phyloP scores from a whole-genome alignment of 2,888 invertebrate species.

The Trichopria drosophilae region DNA sequence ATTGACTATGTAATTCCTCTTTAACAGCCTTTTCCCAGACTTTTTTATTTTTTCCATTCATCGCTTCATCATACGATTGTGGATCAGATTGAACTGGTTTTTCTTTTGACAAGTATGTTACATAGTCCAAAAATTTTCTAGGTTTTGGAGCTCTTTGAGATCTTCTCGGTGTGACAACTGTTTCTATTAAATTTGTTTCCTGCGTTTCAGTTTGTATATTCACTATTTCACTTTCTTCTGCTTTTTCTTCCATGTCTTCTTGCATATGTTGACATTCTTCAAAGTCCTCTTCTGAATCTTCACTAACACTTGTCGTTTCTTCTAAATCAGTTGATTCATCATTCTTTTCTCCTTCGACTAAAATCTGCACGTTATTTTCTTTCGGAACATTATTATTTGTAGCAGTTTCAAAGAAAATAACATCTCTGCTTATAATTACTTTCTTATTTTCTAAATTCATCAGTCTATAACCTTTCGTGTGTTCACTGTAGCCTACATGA shows the following conservation, averaged over 20 bases:
- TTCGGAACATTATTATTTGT: no score
- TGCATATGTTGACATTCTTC: no score
- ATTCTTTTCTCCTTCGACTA: no score
- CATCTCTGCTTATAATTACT: slow-evolving; percentile 22
- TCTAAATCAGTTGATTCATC: no score
- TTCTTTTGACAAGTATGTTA: slow-evolving; percentile 9
- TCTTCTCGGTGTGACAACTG: no score
- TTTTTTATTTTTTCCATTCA: slow-evolving; percentile 17
- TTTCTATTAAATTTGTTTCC: no score
- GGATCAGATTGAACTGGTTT: slow-evolving; percentile 9
- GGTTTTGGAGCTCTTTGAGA: slow-evolving; percentile 15
- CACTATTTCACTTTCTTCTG: no score
- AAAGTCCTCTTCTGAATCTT: no score
- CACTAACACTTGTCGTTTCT: no score
- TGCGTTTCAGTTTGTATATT: no score
- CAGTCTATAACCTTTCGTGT: slow-evolving; percentile 32
- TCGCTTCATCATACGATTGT: no score
- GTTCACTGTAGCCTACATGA: slow-evolving; percentile 31
- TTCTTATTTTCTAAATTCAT: slow-evolving; percentile 13
- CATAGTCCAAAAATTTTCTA: slow-evolving; percentile 5
- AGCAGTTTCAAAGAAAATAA: slow-evolving; percentile 28
- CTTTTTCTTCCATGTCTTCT: no score
- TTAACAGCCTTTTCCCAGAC: slow-evolving; percentile 34
- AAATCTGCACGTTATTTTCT: slow-evolving; percentile 3
- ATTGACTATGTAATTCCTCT: slow-evolving; percentile 28